phyloP scores from a whole-genome alignment of 2,113 vertebrate species.

The Potamarius usumacintae region DNA sequence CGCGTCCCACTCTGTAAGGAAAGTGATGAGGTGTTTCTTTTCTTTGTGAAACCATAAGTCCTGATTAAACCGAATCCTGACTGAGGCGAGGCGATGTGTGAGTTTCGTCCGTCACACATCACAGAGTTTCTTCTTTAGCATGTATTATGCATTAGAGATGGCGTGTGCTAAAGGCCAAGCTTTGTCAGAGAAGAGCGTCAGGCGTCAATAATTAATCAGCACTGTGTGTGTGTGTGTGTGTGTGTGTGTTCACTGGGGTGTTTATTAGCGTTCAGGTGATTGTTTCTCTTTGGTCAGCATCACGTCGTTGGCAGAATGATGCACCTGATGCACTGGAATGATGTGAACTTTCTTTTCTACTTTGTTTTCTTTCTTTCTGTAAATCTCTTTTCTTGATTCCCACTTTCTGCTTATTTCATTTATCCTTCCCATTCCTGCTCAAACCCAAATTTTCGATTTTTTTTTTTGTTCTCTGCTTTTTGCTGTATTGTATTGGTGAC shows the following conservation, averaged over 20 bases:
- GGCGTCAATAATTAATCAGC: slow-evolving; percentile 25
- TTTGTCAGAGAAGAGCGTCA: slow-evolving; percentile 21
- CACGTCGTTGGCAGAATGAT: background rate
- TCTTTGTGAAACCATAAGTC: background rate
- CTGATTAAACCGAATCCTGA: background rate
- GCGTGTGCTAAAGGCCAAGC: slow-evolving; percentile 20
- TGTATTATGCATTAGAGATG: slow-evolving; percentile 20
- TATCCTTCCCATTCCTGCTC: background rate
- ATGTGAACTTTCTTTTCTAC: background rate
- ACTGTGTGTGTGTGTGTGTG: background rate
- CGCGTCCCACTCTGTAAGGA: background rate
- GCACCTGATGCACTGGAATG: background rate
- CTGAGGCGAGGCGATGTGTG: background rate
- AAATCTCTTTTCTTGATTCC: background rate
- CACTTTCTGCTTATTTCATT: background rate
- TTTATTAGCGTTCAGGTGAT: background rate
- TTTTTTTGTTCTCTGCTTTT: background rate
- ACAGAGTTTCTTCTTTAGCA: background rate
- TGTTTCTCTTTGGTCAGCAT: background rate
- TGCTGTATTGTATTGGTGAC: background rate
- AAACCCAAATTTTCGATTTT: background rate
- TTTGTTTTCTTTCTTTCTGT: background rate
- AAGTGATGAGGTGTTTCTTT: background rate
- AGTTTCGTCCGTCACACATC: background rate
- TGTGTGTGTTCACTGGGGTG: background rate